A percentile compares a stretch with the other conserved stretches of the same genome.
phyloP scores from a whole-genome alignment of 1,140 invertebrate species.

The Aphelenchoides fujianensis region DNA sequence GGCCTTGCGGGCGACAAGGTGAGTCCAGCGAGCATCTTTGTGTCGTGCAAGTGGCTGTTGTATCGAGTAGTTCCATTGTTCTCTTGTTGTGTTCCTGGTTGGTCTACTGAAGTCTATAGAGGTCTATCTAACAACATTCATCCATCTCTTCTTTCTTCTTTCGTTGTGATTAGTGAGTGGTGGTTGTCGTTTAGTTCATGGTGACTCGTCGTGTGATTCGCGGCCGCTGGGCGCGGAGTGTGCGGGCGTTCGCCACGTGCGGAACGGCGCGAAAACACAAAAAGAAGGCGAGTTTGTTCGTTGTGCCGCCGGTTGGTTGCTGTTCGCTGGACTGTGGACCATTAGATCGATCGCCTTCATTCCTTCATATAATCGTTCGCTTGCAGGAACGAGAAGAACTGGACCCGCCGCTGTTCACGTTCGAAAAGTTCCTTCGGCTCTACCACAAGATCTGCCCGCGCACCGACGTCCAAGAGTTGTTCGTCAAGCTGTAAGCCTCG shows the following conservation, averaged over 20 bases:
- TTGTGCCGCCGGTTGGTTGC: slow-evolving; percentile 19
- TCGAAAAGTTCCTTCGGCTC: slow-evolving; percentile 95
- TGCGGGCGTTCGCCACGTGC: slow-evolving; percentile 49
- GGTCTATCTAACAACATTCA: slow-evolving; percentile 9
- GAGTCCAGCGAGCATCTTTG: slow-evolving; percentile 39
- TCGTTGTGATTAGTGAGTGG: slow-evolving; percentile 41
- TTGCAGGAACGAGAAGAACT: slow-evolving; percentile 74
- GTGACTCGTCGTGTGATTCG: slow-evolving; percentile 39
- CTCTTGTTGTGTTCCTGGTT: no score
- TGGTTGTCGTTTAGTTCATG: slow-evolving; percentile 37
- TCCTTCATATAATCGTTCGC: background rate
- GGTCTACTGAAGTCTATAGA: no score
- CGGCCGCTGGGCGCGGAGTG: slow-evolving; percentile 34
- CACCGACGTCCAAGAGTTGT: slow-evolving; percentile 97
- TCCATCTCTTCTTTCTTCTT: slow-evolving; percentile 6
- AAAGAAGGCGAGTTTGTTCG: slow-evolving; percentile 30
- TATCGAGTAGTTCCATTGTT: no score
- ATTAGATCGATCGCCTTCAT: slow-evolving; percentile 5
- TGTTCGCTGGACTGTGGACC: background rate
- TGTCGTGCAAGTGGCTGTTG: no score
- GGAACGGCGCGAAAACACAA: slow-evolving; percentile 43
- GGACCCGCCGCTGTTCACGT: slow-evolving; percentile 88
- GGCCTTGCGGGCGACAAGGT: slow-evolving; percentile 91
- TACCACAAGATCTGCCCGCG: slow-evolving; percentile 99
- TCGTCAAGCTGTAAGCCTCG: slow-evolving; percentile 84